Percentiles rank a stretch among this genome's conserved stretches.
These are phyloP conservation scores for Flexamia atlantica DNA, from an alignment of 2,888 invertebrate species.

Conservation along the genomic window DNA sequence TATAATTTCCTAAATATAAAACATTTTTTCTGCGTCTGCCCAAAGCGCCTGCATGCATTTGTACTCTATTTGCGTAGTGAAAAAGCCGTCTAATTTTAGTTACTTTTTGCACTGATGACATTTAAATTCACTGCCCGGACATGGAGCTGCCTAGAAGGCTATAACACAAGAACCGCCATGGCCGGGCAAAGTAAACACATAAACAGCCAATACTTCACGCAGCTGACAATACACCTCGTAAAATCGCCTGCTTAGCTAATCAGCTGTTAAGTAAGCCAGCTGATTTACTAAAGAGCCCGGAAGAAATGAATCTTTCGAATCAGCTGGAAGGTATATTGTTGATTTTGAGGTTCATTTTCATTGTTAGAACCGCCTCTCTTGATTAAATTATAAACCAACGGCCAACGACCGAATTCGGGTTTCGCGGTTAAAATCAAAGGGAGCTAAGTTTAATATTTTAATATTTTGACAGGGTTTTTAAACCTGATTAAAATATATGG, in stretches of 20 bases:
- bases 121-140: too few relatives aligned
- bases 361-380: conserved; percentile 1
- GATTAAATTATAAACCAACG: not conserved
- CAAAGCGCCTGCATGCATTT: too few relatives aligned
- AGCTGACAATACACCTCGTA: conserved; percentile 12
- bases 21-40: too few relatives aligned
- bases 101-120: too few relatives aligned
- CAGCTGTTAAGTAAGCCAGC: conserved; percentile 29
- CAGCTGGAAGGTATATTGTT: conserved; percentile 8
- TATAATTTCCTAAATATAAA: too few relatives aligned
- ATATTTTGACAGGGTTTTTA: conserved; percentile 16
- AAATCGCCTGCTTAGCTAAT: conserved; percentile 29
- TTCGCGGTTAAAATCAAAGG: not conserved
- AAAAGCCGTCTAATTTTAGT: too few relatives aligned
- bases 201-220: not conserved
- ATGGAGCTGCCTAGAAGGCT: too few relatives aligned
- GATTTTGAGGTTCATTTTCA: not conserved
- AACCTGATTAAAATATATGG: conserved; percentile 50
- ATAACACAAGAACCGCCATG: too few relatives aligned
- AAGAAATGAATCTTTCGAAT: conserved; percentile 37
- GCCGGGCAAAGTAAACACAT: not conserved
- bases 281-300: conserved; percentile 27
- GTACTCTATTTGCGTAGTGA: too few relatives aligned
- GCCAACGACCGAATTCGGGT: not conserved
- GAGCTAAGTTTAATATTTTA: too few relatives aligned